A percentile compares a stretch with the other conserved stretches of the same genome.
phyloP scores from a whole-genome alignment of 2,888 invertebrate species.

The Aphodius granarius region DNA sequence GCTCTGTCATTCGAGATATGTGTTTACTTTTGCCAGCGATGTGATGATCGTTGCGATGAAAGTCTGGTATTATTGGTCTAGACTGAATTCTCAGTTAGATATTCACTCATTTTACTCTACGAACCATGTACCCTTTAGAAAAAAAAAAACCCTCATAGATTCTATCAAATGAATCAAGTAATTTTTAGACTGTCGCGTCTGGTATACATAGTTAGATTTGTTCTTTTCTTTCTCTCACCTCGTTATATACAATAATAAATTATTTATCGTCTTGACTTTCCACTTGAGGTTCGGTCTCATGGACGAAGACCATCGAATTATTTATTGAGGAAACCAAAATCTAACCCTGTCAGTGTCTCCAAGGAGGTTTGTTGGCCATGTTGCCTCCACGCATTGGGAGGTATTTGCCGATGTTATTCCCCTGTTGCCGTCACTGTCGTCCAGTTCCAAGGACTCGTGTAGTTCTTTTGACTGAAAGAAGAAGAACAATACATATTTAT shows the following conservation, averaged over 20 bases:
- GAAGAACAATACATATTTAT: conserved; percentile 18
- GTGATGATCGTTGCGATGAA: no score
- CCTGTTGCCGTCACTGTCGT: conserved; percentile 66
- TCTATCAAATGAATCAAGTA: background rate
- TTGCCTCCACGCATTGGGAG: conserved; percentile 58
- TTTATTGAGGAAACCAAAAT: conserved; percentile 49
- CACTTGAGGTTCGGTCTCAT: conserved; percentile 15
- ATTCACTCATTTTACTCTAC: background rate
- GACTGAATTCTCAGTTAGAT: no score
- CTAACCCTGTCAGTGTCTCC: conserved; percentile 49
- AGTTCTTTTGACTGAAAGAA: conserved; percentile 61
- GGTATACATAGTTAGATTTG: background rate
- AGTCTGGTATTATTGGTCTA: no score
- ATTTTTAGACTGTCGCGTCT: background rate
- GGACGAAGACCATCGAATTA: conserved; percentile 25
- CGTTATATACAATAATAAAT: background rate
- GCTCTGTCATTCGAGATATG: background rate
- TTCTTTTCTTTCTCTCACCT: background rate
- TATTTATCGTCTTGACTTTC: background rate
- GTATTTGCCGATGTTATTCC: conserved; percentile 62
- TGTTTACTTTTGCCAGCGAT: background rate
- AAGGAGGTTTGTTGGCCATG: conserved; percentile 39
- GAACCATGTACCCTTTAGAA: background rate
- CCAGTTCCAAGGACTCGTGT: conserved; percentile 67
- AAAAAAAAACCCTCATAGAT: background rate